These are phyloP conservation scores for Paramacrobiotus metropolitanus DNA, from an alignment of 1,140 invertebrate species.

Conservation along the genomic window DNA sequence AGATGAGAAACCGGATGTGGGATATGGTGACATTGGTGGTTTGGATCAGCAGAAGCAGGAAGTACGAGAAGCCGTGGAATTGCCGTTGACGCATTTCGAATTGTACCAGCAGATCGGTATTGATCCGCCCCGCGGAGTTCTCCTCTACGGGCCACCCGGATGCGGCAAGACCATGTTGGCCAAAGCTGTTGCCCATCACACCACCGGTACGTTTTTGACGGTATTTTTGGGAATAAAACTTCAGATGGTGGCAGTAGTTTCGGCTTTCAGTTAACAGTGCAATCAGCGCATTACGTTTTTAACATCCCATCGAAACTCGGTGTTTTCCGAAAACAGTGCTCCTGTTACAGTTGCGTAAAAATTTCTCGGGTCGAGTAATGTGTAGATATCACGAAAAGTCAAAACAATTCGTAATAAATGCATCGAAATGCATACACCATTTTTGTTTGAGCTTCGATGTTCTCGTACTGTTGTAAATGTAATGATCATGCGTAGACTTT, in stretches of 20 bases:
- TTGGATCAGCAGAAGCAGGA: constrained; percentile 99
- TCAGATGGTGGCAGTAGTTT: too few species aligned
- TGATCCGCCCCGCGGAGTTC: constrained; percentile 82
- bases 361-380: too few species aligned
- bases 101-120: constrained; percentile 96
- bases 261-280: constrained; percentile 4
- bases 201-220: constrained; percentile 39
- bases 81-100: constrained; percentile 93
- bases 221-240: neutral
- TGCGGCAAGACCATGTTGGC: constrained; percentile 97
- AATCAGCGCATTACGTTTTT: constrained; percentile 1
- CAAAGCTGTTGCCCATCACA: constrained; percentile 88
- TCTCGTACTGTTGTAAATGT: too few species aligned
- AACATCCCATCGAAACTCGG: too few species aligned
- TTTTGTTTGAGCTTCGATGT: too few species aligned
- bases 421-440: too few species aligned
- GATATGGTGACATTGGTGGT: constrained; percentile 91
- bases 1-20: constrained; percentile 96
- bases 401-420: too few species aligned
- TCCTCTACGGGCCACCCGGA: constrained; percentile 94
- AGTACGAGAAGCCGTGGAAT: constrained; percentile 89
- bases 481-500: too few species aligned
- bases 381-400: too few species aligned
- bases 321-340: too few species aligned
- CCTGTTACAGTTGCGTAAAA: too few species aligned